These are phyloP conservation scores for Pongo abelii DNA, from an alignment of 2,113 vertebrate genomes.

Conservation along the genomic window DNA sequence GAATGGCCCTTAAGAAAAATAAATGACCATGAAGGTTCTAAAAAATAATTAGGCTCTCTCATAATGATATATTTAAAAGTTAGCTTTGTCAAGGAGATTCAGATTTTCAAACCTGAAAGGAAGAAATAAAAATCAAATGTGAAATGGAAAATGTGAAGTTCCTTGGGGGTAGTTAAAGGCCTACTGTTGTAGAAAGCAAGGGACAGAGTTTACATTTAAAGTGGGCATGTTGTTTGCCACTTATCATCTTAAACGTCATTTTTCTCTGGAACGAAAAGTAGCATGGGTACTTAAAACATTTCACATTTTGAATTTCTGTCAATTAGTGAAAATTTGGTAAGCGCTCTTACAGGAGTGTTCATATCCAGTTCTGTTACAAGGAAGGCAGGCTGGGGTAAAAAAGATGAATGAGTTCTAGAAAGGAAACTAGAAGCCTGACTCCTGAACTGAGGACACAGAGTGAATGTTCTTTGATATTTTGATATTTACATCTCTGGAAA, in stretches of 20 bases:
- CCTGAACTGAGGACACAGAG: neutral
- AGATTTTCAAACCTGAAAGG: neutral
- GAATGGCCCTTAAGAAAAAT: neutral
- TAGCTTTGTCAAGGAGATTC: neutral
- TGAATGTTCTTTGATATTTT: neutral
- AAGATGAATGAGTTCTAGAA: neutral
- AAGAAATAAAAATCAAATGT: neutral
- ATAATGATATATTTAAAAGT: slow-evolving; percentile 13
- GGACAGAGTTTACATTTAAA: neutral
- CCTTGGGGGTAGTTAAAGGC: neutral
- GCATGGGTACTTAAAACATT: neutral
- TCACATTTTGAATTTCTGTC: neutral
- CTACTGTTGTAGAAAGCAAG: neutral
- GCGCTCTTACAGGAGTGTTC: neutral
- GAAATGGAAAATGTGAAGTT: neutral
- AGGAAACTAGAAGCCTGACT: neutral
- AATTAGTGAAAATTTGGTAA: neutral
- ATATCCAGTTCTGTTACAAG: neutral
- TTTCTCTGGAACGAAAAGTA: slow-evolving; percentile 29
- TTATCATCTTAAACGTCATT: neutral
- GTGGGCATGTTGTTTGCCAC: neutral
- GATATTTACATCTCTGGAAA: neutral
- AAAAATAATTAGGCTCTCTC: slow-evolving; percentile 32
- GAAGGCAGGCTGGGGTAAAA: neutral
- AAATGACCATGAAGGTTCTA: neutral